Evolutionary conservation across 2,113 vertebrate genomes (phyloP).

Genomic region (Podiceps cristatus): DNA sequence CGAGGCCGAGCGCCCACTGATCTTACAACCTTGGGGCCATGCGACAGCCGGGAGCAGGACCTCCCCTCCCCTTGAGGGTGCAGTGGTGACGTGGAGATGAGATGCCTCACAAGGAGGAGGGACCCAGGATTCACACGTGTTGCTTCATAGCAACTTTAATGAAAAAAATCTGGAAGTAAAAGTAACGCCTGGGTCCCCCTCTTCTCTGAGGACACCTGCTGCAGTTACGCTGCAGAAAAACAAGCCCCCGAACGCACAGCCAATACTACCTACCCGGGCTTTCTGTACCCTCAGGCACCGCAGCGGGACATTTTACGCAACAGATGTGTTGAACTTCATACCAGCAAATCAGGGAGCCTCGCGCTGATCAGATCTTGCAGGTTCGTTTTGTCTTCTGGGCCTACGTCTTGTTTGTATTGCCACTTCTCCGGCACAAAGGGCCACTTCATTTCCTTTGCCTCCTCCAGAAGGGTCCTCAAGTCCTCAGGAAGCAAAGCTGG

Average conservation of each 20-base stretch:
- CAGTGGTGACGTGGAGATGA: background rate
- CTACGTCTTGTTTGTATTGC: constrained; percentile 90
- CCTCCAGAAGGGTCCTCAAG: constrained; percentile 86
- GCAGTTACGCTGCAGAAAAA: background rate
- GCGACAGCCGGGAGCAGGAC: background rate
- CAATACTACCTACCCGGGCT: background rate
- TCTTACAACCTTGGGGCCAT: background rate
- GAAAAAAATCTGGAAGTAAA: accelerated
- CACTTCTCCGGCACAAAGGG: constrained; percentile 96
- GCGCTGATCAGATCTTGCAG: constrained; percentile 85
- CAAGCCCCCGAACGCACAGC: background rate
- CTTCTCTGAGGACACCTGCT: background rate
- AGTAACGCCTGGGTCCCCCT: background rate
- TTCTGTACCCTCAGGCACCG: background rate
- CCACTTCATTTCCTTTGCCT: constrained; percentile 94
- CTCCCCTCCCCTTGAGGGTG: background rate
- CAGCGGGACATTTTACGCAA: background rate
- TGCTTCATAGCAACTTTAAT: background rate
- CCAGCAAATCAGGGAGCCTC: constrained; percentile 85
- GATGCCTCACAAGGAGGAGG: background rate
- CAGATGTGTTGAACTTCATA: constrained; percentile 69
- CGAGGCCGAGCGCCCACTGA: background rate
- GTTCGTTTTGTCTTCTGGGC: constrained; percentile 89
- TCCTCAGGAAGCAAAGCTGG: constrained; percentile 85
- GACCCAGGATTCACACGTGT: background rate